Evolutionary conservation across 2,113 vertebrate species (phyloP), one percentile per base, ranked within the genome.

Genomic region (Burhinus oedicnemus): DNA sequence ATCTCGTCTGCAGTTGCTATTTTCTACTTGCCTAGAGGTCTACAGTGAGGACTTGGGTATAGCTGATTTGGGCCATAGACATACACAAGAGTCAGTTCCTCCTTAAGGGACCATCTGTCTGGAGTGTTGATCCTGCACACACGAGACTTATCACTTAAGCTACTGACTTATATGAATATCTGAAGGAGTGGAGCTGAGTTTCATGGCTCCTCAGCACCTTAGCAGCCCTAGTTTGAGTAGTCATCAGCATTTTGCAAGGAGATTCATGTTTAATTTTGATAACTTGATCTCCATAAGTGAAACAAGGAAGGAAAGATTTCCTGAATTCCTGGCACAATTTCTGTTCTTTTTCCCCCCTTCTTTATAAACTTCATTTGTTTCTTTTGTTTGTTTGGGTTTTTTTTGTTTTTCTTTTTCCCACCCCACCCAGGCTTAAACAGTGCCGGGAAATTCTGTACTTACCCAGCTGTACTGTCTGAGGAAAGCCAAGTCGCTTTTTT

Each of bases 381-480:
- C 7, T 64, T 16, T 58, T 76, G 81, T 71, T 80, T 49, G 38
- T 29, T 71, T 80, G n/a, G n/a, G n/a, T 44, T 45, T 29, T 14
- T n/a, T 62, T 45, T 49, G 62, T 36, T 16, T 79, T 77, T 66
- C 42, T 95, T 90, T 91, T 95, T 90, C 93, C 87, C 93, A 93
- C 82, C 85, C 85, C 90, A 66, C 87, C 93, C 93, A 80, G 51
- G 11, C 62, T 90, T 83, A 88, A 94, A 81, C 72, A 92, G 86
- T 95, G 89, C 47, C 47, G 74, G 80, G 92, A 95, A 96, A 91
- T 92, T 96, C 69, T 97, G 89, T 85, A 65, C 92, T 97, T 95
- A 70, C 77, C 88, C 93, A 94, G 91, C 87, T 97, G 92, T 68
- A 85, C 71, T 83, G 62, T 77, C 22, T 89, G 69, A 92, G 32